Evolutionary conservation across 2,113 vertebrate genomes (phyloP), one percentile per base, ranked within the genome.

Genomic region (Glareola pratincola): DNA sequence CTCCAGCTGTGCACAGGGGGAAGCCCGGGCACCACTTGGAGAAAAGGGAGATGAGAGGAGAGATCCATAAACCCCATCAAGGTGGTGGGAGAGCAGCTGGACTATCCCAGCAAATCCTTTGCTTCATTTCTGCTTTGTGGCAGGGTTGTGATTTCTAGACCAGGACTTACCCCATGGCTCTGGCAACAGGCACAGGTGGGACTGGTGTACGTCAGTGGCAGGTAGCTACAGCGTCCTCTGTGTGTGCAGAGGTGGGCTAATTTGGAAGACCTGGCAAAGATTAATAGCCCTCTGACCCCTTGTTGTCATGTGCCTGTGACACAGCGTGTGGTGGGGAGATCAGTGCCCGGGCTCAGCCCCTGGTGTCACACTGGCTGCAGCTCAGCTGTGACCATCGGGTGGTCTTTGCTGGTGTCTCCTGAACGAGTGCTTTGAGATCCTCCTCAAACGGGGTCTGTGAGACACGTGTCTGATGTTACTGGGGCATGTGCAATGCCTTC

Each of bases 291-390:
- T 32, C 43, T 3, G 18, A 22, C 53, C 37, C 68, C 34, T 37
- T 5, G 8, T 6, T 47, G 62, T 73, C 59, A 26, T 3, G 1
- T 8, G 22, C 16, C 8, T 1, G 0, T 29, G 67, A 15, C 39
- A 5, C 0, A 9, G 50, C 3, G 4, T 14, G 56, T 24, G 72
- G 48, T 12, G 50, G 77, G 59, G 59, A 54, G 32, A 43, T 18
- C 24, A 4, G 20, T 14, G 47, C 67, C 34, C 13, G 20, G 64
- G 63, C 29, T 51, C 11, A 15, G 41, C 67, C 13, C 6, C 18
- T 0, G 0, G 34, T 18, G 37, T 24, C 16, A 2, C 8, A 2
- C 6, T 53, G 32, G 24, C 29, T 6, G 37, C 79, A 67, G 74
- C 74, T 53, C 57, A 26, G 51, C 21, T 0, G 2, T 19, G 36